Evolutionary conservation across 2,888 invertebrate genomes (phyloP), one percentile per base, ranked within the genome.

Genomic region (Amaurobius ferox): DNA sequence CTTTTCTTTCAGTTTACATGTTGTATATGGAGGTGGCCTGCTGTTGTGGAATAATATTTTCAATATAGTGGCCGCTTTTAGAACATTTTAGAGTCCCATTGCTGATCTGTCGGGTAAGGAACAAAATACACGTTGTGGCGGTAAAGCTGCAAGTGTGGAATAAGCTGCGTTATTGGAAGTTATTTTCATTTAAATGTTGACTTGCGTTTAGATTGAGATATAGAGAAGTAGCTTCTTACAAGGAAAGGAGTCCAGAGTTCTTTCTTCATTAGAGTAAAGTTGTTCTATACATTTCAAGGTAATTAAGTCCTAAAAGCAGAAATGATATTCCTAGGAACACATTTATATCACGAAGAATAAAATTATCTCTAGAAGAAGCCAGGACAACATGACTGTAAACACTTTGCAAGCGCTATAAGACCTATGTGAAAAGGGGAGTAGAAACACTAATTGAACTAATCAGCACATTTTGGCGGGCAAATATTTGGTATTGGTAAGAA

Each of bases 51-150:
- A 35, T 55, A 23, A 23, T 23, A 6, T 16, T 44, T 44, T 44
- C 2, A 2, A 44, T 44, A 16, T 16, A 44, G 6, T 44, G 9
- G 9, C 44, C 44, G 44, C 16, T 16, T 44, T 16, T 11, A 64
- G 29, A 64, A 32, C 9, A 32, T 23, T 30, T 78, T 61, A 77
- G 71, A 71, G 66, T 77, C 71, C 83, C 72, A 71, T 66, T 39
- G 32, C 62, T 48, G 77, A 77, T 29, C 76, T 85, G 81, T 32
- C 76, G 77, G 83, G 77, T 72, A 85, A 85, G 83, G 83, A 85
- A 85, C 83, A 77, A 55, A 72, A 62, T 66, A 26, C 71, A 48
- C 77, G 39, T 66, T 40, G 77, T 48, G 30, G 77, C 64, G 40
- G 62, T 32, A 39, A 71, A 70, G 48, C 83, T 83, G 83, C 81